Evolutionary conservation across 2,888 invertebrate genomes (phyloP).

Genomic region (Tetragonula carbonaria): DNA sequence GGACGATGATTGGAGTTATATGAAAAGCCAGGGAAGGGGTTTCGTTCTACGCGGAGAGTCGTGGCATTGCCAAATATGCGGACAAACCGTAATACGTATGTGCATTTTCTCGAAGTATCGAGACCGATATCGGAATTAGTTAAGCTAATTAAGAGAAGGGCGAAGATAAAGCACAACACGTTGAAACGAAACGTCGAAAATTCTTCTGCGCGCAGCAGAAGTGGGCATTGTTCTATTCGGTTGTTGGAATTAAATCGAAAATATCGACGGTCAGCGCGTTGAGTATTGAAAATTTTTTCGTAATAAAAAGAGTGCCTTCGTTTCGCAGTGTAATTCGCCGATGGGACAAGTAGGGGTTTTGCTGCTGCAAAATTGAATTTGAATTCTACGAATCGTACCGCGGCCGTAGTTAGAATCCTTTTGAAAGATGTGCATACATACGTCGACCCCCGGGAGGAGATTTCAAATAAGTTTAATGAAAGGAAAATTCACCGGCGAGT

Average conservation of each 20-base stretch:
- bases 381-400: slow-evolving; percentile 5
- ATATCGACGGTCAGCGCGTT: background rate
- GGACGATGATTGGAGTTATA: slow-evolving; percentile 34
- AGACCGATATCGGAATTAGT: background rate
- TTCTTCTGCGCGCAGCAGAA: background rate
- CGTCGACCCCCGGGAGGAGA: background rate
- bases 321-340: slow-evolving; percentile 8
- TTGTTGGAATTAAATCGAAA: slow-evolving; percentile 1
- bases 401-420: background rate
- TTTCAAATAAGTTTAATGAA: slow-evolving; percentile 50
- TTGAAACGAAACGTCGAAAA: too few relatives aligned
- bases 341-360: slow-evolving; percentile 11
- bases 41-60: background rate
- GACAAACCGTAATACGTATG: slow-evolving; percentile 3
- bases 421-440: background rate
- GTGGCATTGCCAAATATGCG: background rate
- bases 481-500: slow-evolving; percentile 21
- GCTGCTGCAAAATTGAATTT: slow-evolving; percentile 29
- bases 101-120: background rate
- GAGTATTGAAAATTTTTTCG: background rate
- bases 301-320: background rate
- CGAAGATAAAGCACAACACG: too few relatives aligned
- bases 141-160: background rate
- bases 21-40: slow-evolving; percentile 14
- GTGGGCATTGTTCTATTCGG: background rate